Evolutionary conservation across 2,113 vertebrate genomes (phyloP).

Genomic region (Cichladusa arquata): DNA sequence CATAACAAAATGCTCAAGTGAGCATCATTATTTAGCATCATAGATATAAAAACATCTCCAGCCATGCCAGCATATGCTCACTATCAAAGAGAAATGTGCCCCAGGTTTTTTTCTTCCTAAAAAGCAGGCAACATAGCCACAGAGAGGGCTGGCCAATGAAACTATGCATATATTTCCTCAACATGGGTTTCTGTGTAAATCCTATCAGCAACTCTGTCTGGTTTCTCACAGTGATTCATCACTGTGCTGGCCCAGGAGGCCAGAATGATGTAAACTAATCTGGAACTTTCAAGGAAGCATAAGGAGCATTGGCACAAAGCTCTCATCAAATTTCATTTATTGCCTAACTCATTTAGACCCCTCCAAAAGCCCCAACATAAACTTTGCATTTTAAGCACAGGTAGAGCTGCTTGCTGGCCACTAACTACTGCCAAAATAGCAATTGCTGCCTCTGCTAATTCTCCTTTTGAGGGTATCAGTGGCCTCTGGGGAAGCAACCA

Average conservation of each 20-base stretch:
- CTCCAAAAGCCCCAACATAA: not conserved
- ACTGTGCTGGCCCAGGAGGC: not conserved
- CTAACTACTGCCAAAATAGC: not conserved
- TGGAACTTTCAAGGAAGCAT: not conserved
- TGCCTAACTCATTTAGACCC: not conserved
- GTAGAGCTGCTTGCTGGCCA: not conserved
- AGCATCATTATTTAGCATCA: conserved; percentile 7
- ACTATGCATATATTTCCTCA: not conserved
- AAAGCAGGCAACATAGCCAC: not conserved
- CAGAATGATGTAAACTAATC: not conserved
- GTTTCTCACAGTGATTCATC: conserved; percentile 1
- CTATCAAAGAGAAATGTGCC: not conserved
- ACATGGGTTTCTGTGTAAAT: not conserved
- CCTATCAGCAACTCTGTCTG: not conserved
- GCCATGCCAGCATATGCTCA: not conserved
- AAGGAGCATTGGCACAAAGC: not conserved
- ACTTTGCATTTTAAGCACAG: not conserved
- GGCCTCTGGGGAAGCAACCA: not conserved
- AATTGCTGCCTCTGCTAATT: not conserved
- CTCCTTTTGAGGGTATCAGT: not conserved
- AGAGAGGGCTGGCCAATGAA: not conserved
- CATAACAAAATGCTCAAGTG: conserved; percentile 25
- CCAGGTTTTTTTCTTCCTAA: not conserved
- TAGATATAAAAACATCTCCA: not conserved
- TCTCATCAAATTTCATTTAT: not conserved